Percentiles rank a stretch among this genome's conserved stretches.
Evolutionary conservation across 1,140 invertebrate species (phyloP).

Genomic region (Contarinia nasturtii): DNA sequence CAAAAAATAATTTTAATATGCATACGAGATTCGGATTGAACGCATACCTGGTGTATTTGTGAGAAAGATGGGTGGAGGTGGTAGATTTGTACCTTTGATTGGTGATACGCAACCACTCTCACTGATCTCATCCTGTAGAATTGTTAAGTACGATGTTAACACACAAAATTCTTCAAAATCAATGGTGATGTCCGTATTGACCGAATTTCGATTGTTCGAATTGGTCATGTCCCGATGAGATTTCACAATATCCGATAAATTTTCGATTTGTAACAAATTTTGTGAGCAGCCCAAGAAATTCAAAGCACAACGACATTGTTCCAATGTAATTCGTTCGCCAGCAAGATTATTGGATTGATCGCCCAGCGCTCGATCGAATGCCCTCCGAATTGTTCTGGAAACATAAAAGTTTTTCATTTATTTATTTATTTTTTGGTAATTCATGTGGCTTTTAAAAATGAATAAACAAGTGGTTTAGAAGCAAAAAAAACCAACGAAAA

Average conservation of each 20-base stretch:
- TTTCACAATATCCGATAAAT: slow-evolving; percentile 20
- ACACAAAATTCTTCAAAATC: slow-evolving; percentile 22
- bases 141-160: slow-evolving; percentile 21
- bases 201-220: too few species aligned
- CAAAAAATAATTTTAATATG: neutral
- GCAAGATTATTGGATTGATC: neutral
- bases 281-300: slow-evolving; percentile 23
- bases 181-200: neutral
- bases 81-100: slow-evolving; percentile 23
- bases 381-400: slow-evolving; percentile 19
- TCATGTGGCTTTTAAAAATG: too few species aligned
- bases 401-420: too few species aligned
- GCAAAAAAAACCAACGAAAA: too few species aligned
- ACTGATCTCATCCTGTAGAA: slow-evolving; percentile 22
- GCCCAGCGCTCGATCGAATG: slow-evolving; percentile 17
- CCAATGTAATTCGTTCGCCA: slow-evolving; percentile 12
- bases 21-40: neutral
- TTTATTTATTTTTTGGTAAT: neutral
- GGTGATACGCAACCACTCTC: slow-evolving; percentile 23
- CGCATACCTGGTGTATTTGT: slow-evolving; percentile 13
- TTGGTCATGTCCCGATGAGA: neutral
- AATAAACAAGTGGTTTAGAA: too few species aligned
- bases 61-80: slow-evolving; percentile 22
- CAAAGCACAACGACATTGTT: slow-evolving; percentile 23
- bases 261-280: slow-evolving; percentile 23